Percentiles rank a stretch among this genome's conserved stretches.
phyloP scores from a whole-genome alignment of 2,888 invertebrate species.

The Gonocerus acuteangulatus region DNA sequence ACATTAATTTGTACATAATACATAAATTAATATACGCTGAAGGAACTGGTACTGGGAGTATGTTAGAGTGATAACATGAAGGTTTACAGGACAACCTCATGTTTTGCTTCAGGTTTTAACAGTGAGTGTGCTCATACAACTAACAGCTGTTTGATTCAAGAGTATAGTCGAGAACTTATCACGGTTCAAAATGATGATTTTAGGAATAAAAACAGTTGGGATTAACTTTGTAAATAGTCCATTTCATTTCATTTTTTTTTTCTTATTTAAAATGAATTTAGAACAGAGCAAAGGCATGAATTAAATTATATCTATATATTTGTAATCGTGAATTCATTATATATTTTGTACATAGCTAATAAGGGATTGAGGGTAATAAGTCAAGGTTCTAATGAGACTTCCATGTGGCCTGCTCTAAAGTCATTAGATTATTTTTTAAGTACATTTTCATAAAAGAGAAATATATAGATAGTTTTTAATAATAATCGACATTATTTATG shows the following conservation, averaged over 20 bases:
- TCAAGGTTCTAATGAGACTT: neutral
- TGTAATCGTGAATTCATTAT: slow-evolving; percentile 11
- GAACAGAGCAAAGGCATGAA: slow-evolving; percentile 8
- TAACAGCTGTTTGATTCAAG: slow-evolving; percentile 14
- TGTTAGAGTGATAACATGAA: slow-evolving; percentile 5
- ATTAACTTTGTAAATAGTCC: slow-evolving; percentile 10
- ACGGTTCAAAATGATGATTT: slow-evolving; percentile 1
- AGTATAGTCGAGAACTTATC: neutral
- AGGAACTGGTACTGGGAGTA: neutral
- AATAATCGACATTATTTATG: slow-evolving; percentile 8
- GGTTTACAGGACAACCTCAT: slow-evolving; percentile 26
- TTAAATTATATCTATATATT: slow-evolving; percentile 8
- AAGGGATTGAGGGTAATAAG: slow-evolving; percentile 22
- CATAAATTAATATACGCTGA: neutral
- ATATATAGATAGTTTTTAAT: slow-evolving; percentile 9
- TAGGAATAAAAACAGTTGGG: slow-evolving; percentile 5
- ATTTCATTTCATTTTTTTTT: slow-evolving; percentile 14
- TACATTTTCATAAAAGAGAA: neutral
- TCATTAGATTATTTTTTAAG: slow-evolving; percentile 16
- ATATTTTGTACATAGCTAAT: slow-evolving; percentile 22
- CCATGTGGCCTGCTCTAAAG: slow-evolving; percentile 11
- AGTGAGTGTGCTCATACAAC: slow-evolving; percentile 14
- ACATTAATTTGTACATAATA: neutral
- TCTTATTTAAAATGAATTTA: slow-evolving; percentile 14
- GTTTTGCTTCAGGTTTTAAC: slow-evolving; percentile 11